Evolutionary conservation across 23 tunicate species (phyloP).

Genomic region (Oikopleura vanhoeffeni): DNA sequence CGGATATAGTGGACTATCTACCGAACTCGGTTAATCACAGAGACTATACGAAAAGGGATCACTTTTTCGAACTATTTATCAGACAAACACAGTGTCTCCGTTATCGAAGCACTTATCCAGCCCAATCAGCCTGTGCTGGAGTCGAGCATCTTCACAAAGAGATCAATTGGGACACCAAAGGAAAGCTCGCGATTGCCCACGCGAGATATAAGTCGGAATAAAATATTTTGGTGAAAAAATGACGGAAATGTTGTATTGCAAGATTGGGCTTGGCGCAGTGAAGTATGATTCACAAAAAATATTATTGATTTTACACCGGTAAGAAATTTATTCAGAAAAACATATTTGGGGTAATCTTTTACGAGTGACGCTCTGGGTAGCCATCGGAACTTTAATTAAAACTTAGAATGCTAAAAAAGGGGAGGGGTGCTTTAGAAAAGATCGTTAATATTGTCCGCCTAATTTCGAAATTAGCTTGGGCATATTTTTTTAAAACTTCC

Average conservation of each 20-base stretch:
- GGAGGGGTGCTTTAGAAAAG: too few relatives aligned
- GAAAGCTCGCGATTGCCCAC: conserved; percentile 85
- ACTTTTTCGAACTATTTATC: conserved; percentile 56
- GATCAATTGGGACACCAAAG: conserved; percentile 72
- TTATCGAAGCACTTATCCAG: conserved; percentile 43
- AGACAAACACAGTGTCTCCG: conserved; percentile 16
- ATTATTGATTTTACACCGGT: neutral
- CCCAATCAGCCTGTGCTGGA: conserved; percentile 50
- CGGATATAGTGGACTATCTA: conserved; percentile 34
- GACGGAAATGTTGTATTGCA: conserved; percentile 75
- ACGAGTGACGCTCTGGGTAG: too few relatives aligned
- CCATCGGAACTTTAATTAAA: too few relatives aligned
- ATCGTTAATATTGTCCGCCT: too few relatives aligned
- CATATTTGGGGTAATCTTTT: too few relatives aligned
- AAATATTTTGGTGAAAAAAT: conserved; percentile 61
- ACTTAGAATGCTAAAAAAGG: too few relatives aligned
- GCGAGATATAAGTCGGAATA: conserved; percentile 69
- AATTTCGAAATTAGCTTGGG: too few relatives aligned
- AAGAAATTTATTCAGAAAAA: too few relatives aligned
- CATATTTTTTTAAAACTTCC: too few relatives aligned
- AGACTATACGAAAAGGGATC: conserved; percentile 70
- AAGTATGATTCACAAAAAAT: conserved; percentile 13
- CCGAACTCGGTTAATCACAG: conserved; percentile 65
- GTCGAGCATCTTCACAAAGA: conserved; percentile 80
- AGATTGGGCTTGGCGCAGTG: conserved; percentile 93